Evolutionary conservation across 1,140 invertebrate species (phyloP).

Genomic region (Tribolium castaneum): DNA sequence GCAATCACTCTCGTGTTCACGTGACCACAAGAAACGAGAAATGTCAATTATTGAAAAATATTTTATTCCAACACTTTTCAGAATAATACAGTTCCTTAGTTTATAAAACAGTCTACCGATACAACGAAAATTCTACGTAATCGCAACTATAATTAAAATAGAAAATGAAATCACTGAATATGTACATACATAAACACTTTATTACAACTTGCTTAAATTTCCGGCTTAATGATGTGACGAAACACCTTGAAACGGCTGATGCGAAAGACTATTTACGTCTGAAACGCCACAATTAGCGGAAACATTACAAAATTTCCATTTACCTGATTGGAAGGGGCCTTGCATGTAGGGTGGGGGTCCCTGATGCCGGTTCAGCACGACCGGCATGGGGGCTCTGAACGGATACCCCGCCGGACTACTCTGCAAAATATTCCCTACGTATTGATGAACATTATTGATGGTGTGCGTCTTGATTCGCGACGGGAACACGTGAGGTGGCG

Average conservation of each 20-base stretch:
- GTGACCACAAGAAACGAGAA: not conserved
- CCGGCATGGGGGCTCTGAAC: not conserved
- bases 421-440: slow-evolving; percentile 13
- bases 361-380: slow-evolving; percentile 10
- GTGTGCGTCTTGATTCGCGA: slow-evolving; percentile 57
- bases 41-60: slow-evolving; percentile 45
- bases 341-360: not conserved
- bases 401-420: not conserved
- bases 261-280: slow-evolving; percentile 12
- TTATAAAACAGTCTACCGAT: slow-evolving; percentile 29
- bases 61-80: slow-evolving; percentile 49
- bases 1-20: too few species aligned
- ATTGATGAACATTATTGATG: slow-evolving; percentile 57
- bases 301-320: not conserved
- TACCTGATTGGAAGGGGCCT: not conserved
- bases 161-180: slow-evolving; percentile 33
- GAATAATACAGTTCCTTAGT: slow-evolving; percentile 44
- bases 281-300: not conserved
- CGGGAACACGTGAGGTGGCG: slow-evolving; percentile 69
- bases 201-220: not conserved
- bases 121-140: not conserved
- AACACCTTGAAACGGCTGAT: slow-evolving; percentile 14
- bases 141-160: slow-evolving; percentile 9
- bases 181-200: slow-evolving; percentile 11
- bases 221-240: slow-evolving; percentile 27